Conservation (phyloP, 2,888 invertebrate species). For the Bugulina stolonifera region DNA sequence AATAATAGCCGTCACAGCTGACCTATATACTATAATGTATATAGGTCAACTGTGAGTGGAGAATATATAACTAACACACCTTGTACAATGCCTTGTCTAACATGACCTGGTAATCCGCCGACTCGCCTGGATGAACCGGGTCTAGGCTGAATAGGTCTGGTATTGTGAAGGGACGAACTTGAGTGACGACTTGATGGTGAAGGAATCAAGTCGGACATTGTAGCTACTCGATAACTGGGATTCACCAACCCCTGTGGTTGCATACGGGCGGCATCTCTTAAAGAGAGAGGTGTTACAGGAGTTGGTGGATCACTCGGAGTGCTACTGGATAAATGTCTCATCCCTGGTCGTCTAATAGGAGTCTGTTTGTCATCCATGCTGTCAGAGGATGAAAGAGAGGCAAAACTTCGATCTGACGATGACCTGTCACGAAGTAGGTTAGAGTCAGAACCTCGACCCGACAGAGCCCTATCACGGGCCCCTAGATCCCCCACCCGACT, state of each 20-base stretch:
- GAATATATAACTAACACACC: constrained; percentile 11
- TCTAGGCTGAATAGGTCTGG: not conserved
- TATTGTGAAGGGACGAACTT: not conserved
- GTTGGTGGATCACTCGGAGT: not conserved
- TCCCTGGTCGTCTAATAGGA: not conserved
- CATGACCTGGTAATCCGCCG: constrained; percentile 12
- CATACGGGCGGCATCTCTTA: not conserved
- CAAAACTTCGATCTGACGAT: not conserved
- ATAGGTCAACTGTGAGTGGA: no score
- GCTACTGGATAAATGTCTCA: not conserved
- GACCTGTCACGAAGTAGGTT: not conserved
- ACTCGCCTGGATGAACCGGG: not conserved
- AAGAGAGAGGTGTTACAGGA: not conserved
- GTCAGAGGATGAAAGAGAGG: not conserved
- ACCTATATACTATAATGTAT: no score
- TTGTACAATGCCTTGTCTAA: constrained; percentile 20
- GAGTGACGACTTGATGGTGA: not conserved
- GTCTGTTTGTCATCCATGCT: constrained; percentile 8
- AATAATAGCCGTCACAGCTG: no score
- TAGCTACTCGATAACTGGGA: constrained; percentile 20
- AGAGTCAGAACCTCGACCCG: not conserved
- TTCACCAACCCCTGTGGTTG: constrained; percentile 10
- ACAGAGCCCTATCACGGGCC: not conserved
- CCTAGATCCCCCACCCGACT: not conserved
- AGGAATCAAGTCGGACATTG: not conserved